phyloP scores from a whole-genome alignment of 2,797 vertebrate species.

The Melanotaenia pygmaea region DNA sequence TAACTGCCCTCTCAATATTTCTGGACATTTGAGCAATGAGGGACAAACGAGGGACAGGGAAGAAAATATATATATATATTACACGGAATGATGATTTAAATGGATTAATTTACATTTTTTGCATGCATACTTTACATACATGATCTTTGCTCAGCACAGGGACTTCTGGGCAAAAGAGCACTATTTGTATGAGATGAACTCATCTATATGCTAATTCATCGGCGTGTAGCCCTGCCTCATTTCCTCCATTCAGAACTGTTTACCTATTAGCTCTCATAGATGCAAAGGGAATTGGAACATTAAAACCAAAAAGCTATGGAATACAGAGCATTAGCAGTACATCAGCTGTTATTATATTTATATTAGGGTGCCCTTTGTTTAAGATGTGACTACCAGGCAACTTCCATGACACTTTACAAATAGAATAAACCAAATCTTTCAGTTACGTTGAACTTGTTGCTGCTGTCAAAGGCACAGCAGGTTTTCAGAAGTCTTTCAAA shows the following conservation, averaged over 20 bases:
- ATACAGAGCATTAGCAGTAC: slow-evolving; percentile 81
- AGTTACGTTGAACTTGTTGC: slow-evolving; percentile 71
- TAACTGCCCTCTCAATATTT: slow-evolving; percentile 65
- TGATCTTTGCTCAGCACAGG: slow-evolving; percentile 87
- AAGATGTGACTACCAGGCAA: slow-evolving; percentile 67
- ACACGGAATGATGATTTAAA: slow-evolving; percentile 86
- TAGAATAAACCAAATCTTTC: slow-evolving; percentile 67
- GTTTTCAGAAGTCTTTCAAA: slow-evolving; percentile 54
- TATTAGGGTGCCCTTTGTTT: slow-evolving; percentile 81
- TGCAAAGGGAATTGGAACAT: slow-evolving; percentile 85
- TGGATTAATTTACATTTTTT: slow-evolving; percentile 87
- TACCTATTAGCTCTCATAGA: slow-evolving; percentile 90
- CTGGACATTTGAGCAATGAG: slow-evolving; percentile 74
- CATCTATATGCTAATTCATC: slow-evolving; percentile 99
- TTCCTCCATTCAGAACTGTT: slow-evolving; percentile 94
- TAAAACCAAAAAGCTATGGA: slow-evolving; percentile 79
- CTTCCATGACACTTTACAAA: slow-evolving; percentile 63
- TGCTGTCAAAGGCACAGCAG: slow-evolving; percentile 43
- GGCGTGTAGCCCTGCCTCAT: slow-evolving; percentile 93
- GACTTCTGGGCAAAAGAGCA: slow-evolving; percentile 94
- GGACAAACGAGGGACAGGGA: slow-evolving; percentile 74
- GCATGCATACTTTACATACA: slow-evolving; percentile 87
- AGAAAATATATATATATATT: slow-evolving; percentile 72
- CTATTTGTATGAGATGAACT: slow-evolving; percentile 97
- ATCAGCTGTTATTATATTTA: slow-evolving; percentile 83